These are phyloP conservation scores for Megaleporinus macrocephalus DNA, from an alignment of 2,113 vertebrate genomes.

Conservation along the genomic window DNA sequence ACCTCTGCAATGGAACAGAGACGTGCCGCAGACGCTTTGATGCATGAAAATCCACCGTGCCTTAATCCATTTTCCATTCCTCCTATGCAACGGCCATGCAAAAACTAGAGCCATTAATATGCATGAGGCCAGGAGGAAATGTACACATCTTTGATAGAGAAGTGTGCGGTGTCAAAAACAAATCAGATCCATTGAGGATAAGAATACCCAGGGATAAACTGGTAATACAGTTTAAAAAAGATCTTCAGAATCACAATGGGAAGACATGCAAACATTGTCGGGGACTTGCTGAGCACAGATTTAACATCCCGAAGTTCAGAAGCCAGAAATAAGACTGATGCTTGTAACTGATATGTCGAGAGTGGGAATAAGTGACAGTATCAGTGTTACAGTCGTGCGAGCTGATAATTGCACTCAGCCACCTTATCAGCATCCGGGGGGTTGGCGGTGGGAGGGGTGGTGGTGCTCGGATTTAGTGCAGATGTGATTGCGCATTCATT, in stretches of 20 bases:
- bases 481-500: neutral
- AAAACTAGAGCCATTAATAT: conserved; percentile 55
- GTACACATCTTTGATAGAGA: conserved; percentile 47
- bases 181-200: conserved; percentile 48
- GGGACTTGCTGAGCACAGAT: neutral
- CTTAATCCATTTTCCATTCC: conserved; percentile 55
- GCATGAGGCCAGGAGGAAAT: conserved; percentile 44
- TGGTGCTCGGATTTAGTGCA: neutral
- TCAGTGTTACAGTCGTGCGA: neutral
- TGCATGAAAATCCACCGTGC: conserved; percentile 50
- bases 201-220: conserved; percentile 32
- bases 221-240: conserved; percentile 19
- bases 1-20: conserved; percentile 51
- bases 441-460: no score
- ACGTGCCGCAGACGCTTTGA: conserved; percentile 50
- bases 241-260: conserved; percentile 31
- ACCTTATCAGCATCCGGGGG: neutral
- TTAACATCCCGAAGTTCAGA: neutral
- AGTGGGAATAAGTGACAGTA: neutral
- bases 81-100: conserved; percentile 30
- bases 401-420: neutral
- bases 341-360: neutral
- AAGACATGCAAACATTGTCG: conserved; percentile 6
- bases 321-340: neutral
- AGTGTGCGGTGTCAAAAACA: conserved; percentile 43